Percentiles rank a stretch among this genome's conserved stretches.
These are phyloP conservation scores for Agelastica alni DNA, from an alignment of 2,888 invertebrate species.

Conservation along the genomic window DNA sequence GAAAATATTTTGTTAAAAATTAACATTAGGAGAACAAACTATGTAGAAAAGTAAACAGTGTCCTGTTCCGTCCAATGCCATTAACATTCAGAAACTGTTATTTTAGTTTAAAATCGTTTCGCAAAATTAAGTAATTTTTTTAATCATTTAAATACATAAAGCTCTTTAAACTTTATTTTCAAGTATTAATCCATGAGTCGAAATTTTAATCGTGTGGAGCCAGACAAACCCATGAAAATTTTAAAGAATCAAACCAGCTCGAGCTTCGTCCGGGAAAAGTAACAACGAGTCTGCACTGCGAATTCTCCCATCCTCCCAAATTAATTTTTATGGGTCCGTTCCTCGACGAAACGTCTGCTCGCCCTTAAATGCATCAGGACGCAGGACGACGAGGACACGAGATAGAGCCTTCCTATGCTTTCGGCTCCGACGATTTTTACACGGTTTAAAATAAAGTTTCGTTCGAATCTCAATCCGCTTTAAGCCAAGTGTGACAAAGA, in stretches of 20 bases:
- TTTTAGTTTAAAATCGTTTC: too few species aligned
- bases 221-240: not conserved
- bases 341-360: constrained; percentile 17
- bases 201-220: not conserved
- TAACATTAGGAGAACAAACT: too few species aligned
- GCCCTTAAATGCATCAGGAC: constrained; percentile 20
- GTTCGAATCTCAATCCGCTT: constrained; percentile 2
- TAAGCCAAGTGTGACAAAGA: not conserved
- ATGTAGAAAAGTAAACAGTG: too few species aligned
- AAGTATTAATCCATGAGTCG: not conserved
- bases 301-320: constrained; percentile 4
- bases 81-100: too few species aligned
- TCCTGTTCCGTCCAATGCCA: too few species aligned
- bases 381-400: constrained; percentile 9
- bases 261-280: not conserved
- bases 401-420: not conserved
- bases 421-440: constrained; percentile 13
- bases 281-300: not conserved
- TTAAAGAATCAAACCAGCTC: not conserved
- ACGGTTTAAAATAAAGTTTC: constrained; percentile 18
- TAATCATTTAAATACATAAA: not conserved
- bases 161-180: not conserved
- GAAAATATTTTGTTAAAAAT: too few species aligned
- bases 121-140: not conserved
- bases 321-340: constrained; percentile 20